Percentiles rank a stretch among this genome's conserved stretches.
Conservation (phyloP, 2,113 vertebrate genomes). For the Otus sunia region DNA sequence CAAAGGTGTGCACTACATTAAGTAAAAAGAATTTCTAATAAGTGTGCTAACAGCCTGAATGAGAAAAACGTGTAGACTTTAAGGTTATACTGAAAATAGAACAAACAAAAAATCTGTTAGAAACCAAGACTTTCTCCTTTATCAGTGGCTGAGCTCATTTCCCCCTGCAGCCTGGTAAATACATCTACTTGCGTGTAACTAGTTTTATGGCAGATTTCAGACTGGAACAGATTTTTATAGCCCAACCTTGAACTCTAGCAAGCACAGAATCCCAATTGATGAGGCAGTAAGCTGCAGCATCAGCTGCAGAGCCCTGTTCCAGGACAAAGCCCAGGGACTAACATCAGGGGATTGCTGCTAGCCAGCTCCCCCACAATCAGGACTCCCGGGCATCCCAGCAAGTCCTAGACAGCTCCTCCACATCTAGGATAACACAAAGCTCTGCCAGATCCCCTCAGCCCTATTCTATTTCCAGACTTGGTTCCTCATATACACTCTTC, state of each 20-base stretch:
- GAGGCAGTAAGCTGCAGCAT: neutral
- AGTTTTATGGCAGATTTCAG: slow-evolving; percentile 7
- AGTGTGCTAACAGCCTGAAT: neutral
- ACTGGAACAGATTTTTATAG: neutral
- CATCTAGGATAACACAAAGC: neutral
- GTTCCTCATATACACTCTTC: neutral
- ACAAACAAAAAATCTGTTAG: neutral
- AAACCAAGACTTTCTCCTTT: neutral
- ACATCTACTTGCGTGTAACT: neutral
- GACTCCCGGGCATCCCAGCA: neutral
- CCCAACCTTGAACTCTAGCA: neutral
- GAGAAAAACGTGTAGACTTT: neutral
- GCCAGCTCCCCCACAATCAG: neutral
- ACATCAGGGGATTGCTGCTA: neutral
- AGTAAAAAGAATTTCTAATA: neutral
- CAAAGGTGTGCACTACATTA: neutral
- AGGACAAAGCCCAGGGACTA: neutral
- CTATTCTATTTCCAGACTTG: neutral
- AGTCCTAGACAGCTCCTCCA: neutral
- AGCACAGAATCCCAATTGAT: neutral
- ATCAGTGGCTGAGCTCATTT: neutral
- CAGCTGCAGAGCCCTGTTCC: neutral
- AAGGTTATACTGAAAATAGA: neutral
- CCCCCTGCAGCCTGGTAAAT: neutral
- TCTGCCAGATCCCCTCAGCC: neutral